Evolutionary conservation across 2,797 vertebrate genomes (phyloP).

Genomic region (Spea hammondii): DNA sequence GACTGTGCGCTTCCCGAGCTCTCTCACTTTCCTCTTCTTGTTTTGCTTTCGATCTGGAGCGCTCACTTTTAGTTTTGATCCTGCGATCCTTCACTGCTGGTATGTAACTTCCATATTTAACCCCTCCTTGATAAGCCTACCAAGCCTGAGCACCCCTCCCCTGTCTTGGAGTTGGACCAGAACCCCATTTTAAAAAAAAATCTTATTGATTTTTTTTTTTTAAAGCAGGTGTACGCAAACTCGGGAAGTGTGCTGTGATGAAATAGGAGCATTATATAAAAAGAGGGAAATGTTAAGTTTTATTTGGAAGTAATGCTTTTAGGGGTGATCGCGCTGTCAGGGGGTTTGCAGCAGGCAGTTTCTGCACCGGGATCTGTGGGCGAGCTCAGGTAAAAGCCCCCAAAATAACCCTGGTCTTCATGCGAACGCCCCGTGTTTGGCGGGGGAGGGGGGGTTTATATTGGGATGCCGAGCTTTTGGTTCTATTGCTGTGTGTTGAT

Average conservation of each 20-base stretch:
- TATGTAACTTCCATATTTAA: slow-evolving; percentile 67
- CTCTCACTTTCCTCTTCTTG: slow-evolving; percentile 76
- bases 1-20: slow-evolving; percentile 77
- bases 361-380: not conserved
- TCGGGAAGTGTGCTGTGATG: slow-evolving; percentile 53
- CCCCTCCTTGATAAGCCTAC: slow-evolving; percentile 63
- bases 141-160: slow-evolving; percentile 59
- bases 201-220: not conserved
- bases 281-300: slow-evolving; percentile 55
- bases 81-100: slow-evolving; percentile 67
- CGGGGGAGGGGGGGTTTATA: too few species aligned
- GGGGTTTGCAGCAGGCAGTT: not conserved
- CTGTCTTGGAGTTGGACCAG: not conserved
- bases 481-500: too few species aligned
- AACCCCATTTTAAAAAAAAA: not conserved
- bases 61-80: slow-evolving; percentile 80
- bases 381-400: not conserved
- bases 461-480: too few species aligned
- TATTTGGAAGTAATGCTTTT: slow-evolving; percentile 81
- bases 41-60: slow-evolving; percentile 98
- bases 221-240: slow-evolving; percentile 28
- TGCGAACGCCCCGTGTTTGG: not conserved
- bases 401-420: slow-evolving; percentile 10
- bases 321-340: slow-evolving; percentile 58
- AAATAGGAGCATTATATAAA: slow-evolving; percentile 35